phyloP scores from a whole-genome alignment of 2,113 vertebrate genomes.

The Nothoprocta perdicaria region DNA sequence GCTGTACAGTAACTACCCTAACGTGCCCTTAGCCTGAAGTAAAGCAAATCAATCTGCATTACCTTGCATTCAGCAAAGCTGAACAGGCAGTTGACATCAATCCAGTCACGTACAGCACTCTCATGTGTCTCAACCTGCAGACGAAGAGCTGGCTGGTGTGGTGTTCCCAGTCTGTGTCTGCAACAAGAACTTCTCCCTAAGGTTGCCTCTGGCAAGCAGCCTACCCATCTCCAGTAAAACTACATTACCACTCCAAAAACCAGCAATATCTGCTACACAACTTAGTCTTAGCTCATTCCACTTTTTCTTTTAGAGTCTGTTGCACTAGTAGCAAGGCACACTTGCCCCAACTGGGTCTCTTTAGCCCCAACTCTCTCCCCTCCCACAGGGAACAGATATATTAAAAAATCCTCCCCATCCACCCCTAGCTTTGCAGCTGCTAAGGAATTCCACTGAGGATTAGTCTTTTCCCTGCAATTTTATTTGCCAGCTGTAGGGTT shows the following conservation, averaged over 20 bases:
- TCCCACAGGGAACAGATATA: background rate
- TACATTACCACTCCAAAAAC: background rate
- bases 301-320: background rate
- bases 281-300: background rate
- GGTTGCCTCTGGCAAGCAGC: background rate
- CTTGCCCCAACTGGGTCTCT: background rate
- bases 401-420: background rate
- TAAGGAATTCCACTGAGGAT: constrained; percentile 19
- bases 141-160: rapidly evolving
- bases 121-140: background rate
- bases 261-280: background rate
- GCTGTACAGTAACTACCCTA: background rate
- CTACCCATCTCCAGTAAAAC: background rate
- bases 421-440: background rate
- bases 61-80: background rate
- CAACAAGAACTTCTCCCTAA: background rate
- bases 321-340: background rate
- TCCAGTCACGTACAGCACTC: background rate
- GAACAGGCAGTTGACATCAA: background rate
- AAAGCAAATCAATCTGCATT: background rate
- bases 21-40: background rate
- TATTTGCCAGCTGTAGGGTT: constrained; percentile 35
- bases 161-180: background rate
- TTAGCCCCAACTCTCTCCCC: background rate
- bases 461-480: constrained; percentile 24